Evolutionary conservation across 1,140 invertebrate species (phyloP), one percentile per base, ranked within the genome.

Genomic region (Paralvinella palmiformis): DNA sequence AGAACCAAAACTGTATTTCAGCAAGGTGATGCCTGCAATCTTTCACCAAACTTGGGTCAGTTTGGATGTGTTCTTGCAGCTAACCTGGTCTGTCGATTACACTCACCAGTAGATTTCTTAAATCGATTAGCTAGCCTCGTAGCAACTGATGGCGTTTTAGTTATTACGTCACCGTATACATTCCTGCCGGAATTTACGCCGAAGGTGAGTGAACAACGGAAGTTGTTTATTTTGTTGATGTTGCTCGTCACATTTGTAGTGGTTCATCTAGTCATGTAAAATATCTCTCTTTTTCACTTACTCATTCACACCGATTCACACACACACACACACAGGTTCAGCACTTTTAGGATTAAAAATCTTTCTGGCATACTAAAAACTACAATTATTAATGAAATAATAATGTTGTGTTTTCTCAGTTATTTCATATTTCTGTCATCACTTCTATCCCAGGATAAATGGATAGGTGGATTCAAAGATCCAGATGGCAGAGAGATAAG

Each of bases 21-120:
- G 35, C 72, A 77, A 67, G 79, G 79, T 20, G 79, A 81, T 74
- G 79, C 79, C 7, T 80, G 78, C 67, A 69, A 74, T 58, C 68
- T 81, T 31, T 73, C 72, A 7, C 55, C 45, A 15, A 66, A 73
- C 64, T 64, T 81, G 13, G 79, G 78, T 13, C 53, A 73, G 59
- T 81, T 80, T 73, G 78, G 73, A 44, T 72, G 77, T 67, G 73
- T 81, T 17, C 63, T 81, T 35, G 77, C 78, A 33, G 76, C 77
- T 0, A 81, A 81, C 64, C 58, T 81, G 27, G 71, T 80, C n/a
- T 79, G 77, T 67, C 67, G 78, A n/a, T 69, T 80, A 7, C 72
- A 75, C 37, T 61, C 72, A 33, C 75, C 79, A 29, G 68, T 67
- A 36, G 57, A 72, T n/a, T 81, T 80, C 69, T 65, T 81, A 24